Base-by-base conservation (phyloP, 1,140 invertebrate species). In the Cyclargus thomasi region DNA sequence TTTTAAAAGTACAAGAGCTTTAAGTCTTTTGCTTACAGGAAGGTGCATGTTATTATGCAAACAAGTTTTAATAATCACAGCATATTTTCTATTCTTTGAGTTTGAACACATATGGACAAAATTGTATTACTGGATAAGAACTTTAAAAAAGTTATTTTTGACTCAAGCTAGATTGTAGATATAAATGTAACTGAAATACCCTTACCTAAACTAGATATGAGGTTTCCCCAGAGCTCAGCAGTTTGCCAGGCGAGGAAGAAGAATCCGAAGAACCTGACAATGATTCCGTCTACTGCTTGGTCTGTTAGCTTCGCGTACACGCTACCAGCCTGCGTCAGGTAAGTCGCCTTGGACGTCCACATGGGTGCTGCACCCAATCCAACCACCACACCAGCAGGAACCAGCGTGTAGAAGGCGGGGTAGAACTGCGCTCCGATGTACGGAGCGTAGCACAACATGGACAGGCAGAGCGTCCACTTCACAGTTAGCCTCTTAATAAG, bases 211-310 rank as follows among this genome's bases (percentile, higher is more conserved):
- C 97, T 99, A n/a, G 97, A 98, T 75, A 99, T 97, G 36, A 99
- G 92, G 91, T 99, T 99, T 80, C 98, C 98, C 97, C 97, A 97
- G 8, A 98, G 93, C 88, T 98, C 97, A 67, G 97, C 96, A 0
- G 96, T 96, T 82, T 99, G 98, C 94, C 98, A 99, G 67, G 97
- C 95, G 70, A 99, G 94, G 92, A 99, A 99, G 94, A 99, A 99
- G 92, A 99, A 97, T 21, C 98, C 98, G 88, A 99, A 99, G 93
- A 99, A 99, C 74, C 97, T 90, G 53, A 98, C 97, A 65, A 99
- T 96, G 72, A 98, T 96, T 6, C 95, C 96, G 83, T 98, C 97
- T 6, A 96, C 94, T 0, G 95, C 92, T 78, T 97, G 95, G 71
- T 97, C 96, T 14, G 95, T 96, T 53, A 97, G 91, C 80, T 97